Evolutionary conservation across 2,113 vertebrate genomes (phyloP).

Genomic region (Dasyprocta punctata): DNA sequence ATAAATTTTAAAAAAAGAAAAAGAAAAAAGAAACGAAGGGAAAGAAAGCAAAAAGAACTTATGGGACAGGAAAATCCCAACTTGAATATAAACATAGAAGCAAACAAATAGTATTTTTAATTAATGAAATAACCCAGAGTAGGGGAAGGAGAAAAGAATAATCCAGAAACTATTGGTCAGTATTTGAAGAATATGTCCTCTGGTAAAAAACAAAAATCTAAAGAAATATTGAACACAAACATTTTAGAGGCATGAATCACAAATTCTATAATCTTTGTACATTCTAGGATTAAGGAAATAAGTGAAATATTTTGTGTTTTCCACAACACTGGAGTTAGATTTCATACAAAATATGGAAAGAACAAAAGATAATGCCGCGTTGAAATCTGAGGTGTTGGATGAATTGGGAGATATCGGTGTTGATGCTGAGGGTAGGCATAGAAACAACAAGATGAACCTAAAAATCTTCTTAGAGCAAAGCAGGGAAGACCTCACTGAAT

Average conservation of each 20-base stretch:
- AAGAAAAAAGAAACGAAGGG: background rate
- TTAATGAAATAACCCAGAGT: conserved; percentile 1
- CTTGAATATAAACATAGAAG: conserved; percentile 43
- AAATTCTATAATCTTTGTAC: background rate
- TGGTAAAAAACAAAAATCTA: too few relatives aligned
- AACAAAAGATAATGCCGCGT: background rate
- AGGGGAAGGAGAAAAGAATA: background rate
- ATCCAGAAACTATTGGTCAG: background rate
- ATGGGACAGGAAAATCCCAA: background rate
- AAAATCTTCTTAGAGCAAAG: background rate
- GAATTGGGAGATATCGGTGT: background rate
- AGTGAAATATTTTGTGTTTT: background rate
- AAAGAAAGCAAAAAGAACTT: background rate
- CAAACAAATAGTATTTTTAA: conserved; percentile 33
- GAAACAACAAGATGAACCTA: background rate
- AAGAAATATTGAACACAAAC: conserved; percentile 44
- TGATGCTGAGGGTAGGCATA: background rate
- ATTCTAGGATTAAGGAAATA: background rate
- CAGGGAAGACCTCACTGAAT: background rate
- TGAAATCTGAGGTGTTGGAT: background rate
- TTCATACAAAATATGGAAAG: too few relatives aligned
- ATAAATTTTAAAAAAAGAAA: too few relatives aligned
- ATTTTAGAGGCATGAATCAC: background rate
- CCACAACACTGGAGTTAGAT: background rate
- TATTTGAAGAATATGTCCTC: background rate